Evolutionary conservation across 2,888 invertebrate genomes (phyloP).

Genomic region (Trichogramma evanescens): DNA sequence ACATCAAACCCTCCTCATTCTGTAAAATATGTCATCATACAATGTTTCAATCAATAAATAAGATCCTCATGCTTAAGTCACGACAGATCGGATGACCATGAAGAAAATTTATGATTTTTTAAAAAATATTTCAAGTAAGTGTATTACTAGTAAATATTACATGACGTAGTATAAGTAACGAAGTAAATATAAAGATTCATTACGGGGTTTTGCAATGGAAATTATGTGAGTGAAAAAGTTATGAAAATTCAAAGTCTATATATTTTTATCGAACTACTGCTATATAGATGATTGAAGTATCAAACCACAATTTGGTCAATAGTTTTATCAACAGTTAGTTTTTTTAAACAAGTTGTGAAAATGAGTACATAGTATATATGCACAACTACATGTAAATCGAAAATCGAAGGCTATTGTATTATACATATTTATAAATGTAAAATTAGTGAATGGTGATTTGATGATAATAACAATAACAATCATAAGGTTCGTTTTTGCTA

Average conservation of each 20-base stretch:
- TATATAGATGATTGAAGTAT: background rate
- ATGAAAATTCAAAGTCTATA: slow-evolving; percentile 12
- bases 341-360: no score
- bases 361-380: no score
- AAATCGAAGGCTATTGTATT: no score
- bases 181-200: background rate
- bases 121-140: background rate
- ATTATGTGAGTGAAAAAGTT: slow-evolving; percentile 5
- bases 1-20: slow-evolving; percentile 15
- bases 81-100: background rate
- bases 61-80: slow-evolving; percentile 9
- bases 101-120: no score
- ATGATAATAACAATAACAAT: no score
- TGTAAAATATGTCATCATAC: background rate
- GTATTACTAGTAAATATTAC: background rate
- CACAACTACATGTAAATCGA: no score
- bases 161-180: slow-evolving; percentile 6
- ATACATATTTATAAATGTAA: no score
- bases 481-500: no score
- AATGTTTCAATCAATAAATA: slow-evolving; percentile 7
- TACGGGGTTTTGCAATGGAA: slow-evolving; percentile 8
- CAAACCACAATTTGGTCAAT: no score
- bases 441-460: no score
- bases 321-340: no score
- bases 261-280: slow-evolving; percentile 7